A percentile compares a stretch with the other conserved stretches of the same genome.
These are phyloP conservation scores for Conops quadrifasciatus DNA, from an alignment of 2,888 invertebrate species.

Conservation along the genomic window DNA sequence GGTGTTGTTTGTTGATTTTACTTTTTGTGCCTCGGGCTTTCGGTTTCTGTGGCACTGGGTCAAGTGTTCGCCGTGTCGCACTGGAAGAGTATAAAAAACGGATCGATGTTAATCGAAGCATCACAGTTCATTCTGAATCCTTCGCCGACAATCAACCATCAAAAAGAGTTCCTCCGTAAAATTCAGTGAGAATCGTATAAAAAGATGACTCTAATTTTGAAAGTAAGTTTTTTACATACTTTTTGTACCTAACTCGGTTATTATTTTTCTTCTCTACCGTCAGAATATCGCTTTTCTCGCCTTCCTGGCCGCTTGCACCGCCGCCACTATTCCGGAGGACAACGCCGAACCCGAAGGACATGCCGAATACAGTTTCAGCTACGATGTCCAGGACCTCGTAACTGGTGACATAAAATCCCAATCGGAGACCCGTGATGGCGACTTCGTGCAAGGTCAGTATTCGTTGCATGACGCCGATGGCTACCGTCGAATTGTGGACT, in stretches of 20 bases:
- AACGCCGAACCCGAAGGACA: slow-evolving; percentile 55
- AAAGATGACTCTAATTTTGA: slow-evolving; percentile 49
- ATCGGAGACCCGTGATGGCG: slow-evolving; percentile 67
- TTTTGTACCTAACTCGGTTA: neutral
- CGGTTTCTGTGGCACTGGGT: slow-evolving; percentile 28
- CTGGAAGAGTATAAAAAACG: slow-evolving; percentile 26
- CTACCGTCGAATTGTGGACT: slow-evolving; percentile 67
- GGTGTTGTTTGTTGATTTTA: neutral
- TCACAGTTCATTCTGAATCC: slow-evolving; percentile 47
- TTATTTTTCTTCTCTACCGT: slow-evolving; percentile 35
- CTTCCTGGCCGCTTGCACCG: slow-evolving; percentile 49
- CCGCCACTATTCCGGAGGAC: slow-evolving; percentile 49
- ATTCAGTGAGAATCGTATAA: slow-evolving; percentile 21
- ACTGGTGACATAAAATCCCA: slow-evolving; percentile 68
- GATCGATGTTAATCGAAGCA: neutral
- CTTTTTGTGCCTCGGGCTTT: neutral
- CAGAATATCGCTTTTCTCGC: slow-evolving; percentile 49
- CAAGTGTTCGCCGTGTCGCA: slow-evolving; percentile 6
- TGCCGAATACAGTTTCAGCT: slow-evolving; percentile 66
- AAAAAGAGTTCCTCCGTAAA: slow-evolving; percentile 28
- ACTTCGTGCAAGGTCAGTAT: slow-evolving; percentile 67
- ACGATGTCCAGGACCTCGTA: slow-evolving; percentile 65
- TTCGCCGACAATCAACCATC: slow-evolving; percentile 41
- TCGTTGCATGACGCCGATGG: slow-evolving; percentile 69
- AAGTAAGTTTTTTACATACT: slow-evolving; percentile 46